A percentile compares a stretch with the other conserved stretches of the same genome.
phyloP scores from a whole-genome alignment of 2,888 invertebrate genomes.

The Cataglyphis livida region DNA sequence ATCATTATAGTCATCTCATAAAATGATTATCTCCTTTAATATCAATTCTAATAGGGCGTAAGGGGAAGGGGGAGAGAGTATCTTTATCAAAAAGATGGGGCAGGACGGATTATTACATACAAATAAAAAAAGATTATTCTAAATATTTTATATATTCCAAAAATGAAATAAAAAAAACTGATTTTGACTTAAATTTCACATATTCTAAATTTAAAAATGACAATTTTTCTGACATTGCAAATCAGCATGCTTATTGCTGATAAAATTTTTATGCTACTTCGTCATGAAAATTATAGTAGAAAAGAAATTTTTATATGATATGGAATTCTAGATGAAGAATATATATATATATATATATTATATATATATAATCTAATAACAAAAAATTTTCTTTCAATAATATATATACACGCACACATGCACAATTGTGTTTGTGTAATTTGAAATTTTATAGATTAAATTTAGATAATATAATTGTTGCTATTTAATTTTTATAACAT shows the following conservation, averaged over 20 bases:
- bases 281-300: conserved; percentile 2
- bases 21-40: background rate
- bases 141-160: background rate
- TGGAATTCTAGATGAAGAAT: background rate
- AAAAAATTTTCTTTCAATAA: conserved; percentile 1
- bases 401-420: background rate
- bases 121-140: conserved; percentile 28
- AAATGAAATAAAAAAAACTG: background rate
- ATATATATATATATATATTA: background rate
- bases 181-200: background rate
- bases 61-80: conserved; percentile 63
- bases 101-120: conserved; percentile 70
- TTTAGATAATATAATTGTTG: background rate
- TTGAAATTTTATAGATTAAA: background rate
- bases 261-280: conserved; percentile 5
- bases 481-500: background rate
- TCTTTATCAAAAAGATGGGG: conserved; percentile 55
- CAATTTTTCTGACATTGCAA: conserved; percentile 17
- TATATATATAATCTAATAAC: background rate
- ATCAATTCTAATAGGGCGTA: conserved; percentile 3
- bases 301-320: background rate
- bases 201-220: conserved; percentile 14
- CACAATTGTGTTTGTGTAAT: background rate
- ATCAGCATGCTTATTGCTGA: conserved; percentile 9
- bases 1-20: conserved; percentile 2